Percentiles rank a stretch among this genome's conserved stretches.
phyloP scores from a whole-genome alignment of 2,888 invertebrate species.

The Bellardia pandia region DNA sequence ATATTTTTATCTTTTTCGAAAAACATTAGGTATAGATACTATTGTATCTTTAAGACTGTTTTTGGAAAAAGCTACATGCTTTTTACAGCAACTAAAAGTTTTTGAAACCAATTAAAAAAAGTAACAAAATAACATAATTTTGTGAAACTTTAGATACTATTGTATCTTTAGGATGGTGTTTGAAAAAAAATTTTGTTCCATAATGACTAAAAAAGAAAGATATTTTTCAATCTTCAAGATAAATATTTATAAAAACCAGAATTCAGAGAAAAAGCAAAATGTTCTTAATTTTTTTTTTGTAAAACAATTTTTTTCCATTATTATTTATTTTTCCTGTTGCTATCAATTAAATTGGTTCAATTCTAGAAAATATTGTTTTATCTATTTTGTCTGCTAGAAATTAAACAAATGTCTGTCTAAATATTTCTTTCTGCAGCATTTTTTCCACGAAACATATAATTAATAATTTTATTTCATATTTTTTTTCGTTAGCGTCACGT shows the following conservation, averaged over 20 bases:
- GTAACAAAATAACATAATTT: too few relatives aligned
- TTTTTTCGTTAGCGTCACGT: slow-evolving; percentile 8
- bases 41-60: too few relatives aligned
- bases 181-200: neutral
- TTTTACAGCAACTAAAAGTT: too few relatives aligned
- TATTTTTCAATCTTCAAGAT: neutral
- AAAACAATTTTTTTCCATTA: too few relatives aligned
- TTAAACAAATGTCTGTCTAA: neutral
- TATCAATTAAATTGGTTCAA: neutral
- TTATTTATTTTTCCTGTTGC: too few relatives aligned
- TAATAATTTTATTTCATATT: neutral
- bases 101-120: neutral
- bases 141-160: neutral
- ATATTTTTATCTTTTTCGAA: too few relatives aligned
- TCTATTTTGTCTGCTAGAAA: slow-evolving; percentile 9
- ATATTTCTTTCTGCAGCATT: slow-evolving; percentile 2
- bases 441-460: slow-evolving; percentile 49
- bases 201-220: neutral
- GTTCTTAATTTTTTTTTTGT: too few relatives aligned
- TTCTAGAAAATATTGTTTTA: slow-evolving; percentile 8
- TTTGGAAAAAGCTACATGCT: too few relatives aligned
- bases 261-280: too few relatives aligned
- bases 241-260: too few relatives aligned
- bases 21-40: too few relatives aligned
- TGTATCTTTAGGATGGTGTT: neutral